Base-by-base conservation (phyloP, 2,797 vertebrate species). In the Australoheros facetus region DNA sequence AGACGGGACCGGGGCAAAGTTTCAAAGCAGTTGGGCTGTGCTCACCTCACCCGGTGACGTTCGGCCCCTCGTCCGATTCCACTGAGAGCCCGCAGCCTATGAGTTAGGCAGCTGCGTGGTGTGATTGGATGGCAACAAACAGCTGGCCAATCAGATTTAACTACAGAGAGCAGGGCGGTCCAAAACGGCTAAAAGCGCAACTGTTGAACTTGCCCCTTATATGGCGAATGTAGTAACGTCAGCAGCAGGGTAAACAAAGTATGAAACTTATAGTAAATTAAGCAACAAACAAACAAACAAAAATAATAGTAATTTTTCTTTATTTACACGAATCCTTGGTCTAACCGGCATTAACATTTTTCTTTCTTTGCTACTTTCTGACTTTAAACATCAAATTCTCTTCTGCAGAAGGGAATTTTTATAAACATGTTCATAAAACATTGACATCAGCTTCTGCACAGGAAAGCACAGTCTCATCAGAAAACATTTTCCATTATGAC, bases 61-160 rank as follows among this genome's bases (percentile, higher is more conserved):
- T 74, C 85, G 5, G 30, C 82, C 84, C 77, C 82, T 91, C 78
- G 78, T 85, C 75, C 84, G 92, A 95, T 42, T 4, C 37, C 16
- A 14, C 6, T 3, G 4, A 2, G 8, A 21, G 8, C 13, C n/a
- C 14, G 0, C 60, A 87, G 82, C 88, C 88, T 89, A 89, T 90
- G 39, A 51, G 21, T 39, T n/a, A n/a, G 19, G 74, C 75, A 3
- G 56, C 42, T 3, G 28, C 75, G 82, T 94, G 92, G 94, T 85
- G 90, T 91, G 93, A 95, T 90, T 85, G 87, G 79, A 87, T 82
- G 91, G 88, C 91, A 91, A 58, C 42, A 56, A 58, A 59, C 32
- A 45, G n/a, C 56, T n/a, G 82, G 14, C 94, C 94, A 94, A 94
- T 94, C 90, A 87, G 77, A 55, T 66, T 23, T 3, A 7, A 62